A percentile compares a stretch with the other conserved stretches of the same genome.
Conservation (phyloP, 2,797 vertebrate species). For the Poeciliopsis gracilis region DNA sequence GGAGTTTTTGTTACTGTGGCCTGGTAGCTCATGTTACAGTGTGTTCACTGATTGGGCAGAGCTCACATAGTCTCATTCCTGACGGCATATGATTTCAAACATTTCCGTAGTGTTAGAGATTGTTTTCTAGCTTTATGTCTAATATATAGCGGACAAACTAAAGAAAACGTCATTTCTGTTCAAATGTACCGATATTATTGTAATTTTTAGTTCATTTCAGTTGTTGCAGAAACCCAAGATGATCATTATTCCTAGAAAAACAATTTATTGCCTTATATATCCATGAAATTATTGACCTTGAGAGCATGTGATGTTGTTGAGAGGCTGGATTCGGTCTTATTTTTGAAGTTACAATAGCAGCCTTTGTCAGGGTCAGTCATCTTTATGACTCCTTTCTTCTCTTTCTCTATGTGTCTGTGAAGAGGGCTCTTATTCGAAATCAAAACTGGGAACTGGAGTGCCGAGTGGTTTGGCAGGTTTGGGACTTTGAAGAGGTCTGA, state of each 20-base stretch:
- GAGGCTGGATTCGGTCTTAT: slow-evolving; percentile 44
- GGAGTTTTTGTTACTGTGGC: background rate
- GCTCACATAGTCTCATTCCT: background rate
- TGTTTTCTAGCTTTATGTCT: background rate
- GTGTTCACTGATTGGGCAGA: background rate
- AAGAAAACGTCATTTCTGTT: background rate
- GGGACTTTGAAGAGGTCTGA: slow-evolving; percentile 35
- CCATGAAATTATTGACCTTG: slow-evolving; percentile 18
- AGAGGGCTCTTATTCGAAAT: slow-evolving; percentile 67
- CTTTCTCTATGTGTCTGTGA: slow-evolving; percentile 55
- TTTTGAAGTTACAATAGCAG: slow-evolving; percentile 60
- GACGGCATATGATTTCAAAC: background rate
- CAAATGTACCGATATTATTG: background rate
- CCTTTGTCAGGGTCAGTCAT: slow-evolving; percentile 71
- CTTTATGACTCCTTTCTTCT: slow-evolving; percentile 53
- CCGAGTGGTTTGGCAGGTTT: slow-evolving; percentile 42
- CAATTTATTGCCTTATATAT: slow-evolving; percentile 29
- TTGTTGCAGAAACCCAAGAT: background rate
- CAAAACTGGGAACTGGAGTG: slow-evolving; percentile 48
- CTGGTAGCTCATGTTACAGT: background rate
- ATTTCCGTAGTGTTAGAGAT: background rate
- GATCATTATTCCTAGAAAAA: slow-evolving; percentile 4
- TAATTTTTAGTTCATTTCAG: background rate
- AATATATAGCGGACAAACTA: background rate
- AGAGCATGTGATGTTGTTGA: slow-evolving; percentile 24